phyloP scores from a whole-genome alignment of 2,797 vertebrate genomes.

The Nyctibius grandis region DNA sequence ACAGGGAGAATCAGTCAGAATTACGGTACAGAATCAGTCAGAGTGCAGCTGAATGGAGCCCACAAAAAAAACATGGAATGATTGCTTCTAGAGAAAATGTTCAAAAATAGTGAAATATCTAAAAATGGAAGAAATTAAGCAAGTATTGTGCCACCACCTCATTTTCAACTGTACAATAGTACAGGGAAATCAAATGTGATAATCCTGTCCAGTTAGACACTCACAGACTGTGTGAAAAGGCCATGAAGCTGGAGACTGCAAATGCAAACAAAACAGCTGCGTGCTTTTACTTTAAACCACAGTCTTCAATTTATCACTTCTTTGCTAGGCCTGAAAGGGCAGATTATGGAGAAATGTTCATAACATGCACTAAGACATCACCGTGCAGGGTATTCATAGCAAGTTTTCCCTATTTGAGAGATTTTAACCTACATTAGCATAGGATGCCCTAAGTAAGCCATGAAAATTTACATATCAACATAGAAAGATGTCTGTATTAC shows the following conservation, averaged over 20 bases:
- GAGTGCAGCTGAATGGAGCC: neutral
- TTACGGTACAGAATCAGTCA: neutral
- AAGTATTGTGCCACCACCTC: neutral
- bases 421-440: neutral
- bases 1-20: neutral
- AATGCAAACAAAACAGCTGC: neutral
- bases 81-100: neutral
- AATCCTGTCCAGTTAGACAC: constrained; percentile 14
- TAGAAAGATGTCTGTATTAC: neutral
- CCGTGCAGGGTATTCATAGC: neutral
- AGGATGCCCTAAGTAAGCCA: neutral
- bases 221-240: neutral
- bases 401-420: neutral
- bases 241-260: neutral
- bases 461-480: neutral
- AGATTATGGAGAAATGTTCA: neutral
- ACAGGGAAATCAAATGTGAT: constrained; percentile 52
- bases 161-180: neutral
- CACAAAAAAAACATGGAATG: neutral
- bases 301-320: neutral
- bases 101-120: neutral
- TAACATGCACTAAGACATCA: neutral
- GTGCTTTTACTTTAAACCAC: neutral
- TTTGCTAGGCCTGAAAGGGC: neutral
- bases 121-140: constrained; percentile 2